Evolutionary conservation across 2,113 vertebrate species (phyloP).

Genomic region (Strix aluco): DNA sequence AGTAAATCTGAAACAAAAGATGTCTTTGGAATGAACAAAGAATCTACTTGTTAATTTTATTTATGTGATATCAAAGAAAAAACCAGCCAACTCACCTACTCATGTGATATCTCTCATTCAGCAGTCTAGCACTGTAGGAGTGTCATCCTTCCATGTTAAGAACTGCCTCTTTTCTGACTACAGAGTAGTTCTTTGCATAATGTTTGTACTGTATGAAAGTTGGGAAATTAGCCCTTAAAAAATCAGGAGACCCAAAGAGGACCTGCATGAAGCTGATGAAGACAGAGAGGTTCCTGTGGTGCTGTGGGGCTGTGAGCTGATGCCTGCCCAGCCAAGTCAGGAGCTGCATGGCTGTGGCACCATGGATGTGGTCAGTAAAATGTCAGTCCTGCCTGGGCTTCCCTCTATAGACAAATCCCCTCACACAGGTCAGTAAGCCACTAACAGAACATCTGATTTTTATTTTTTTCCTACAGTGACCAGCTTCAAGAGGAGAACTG

Average conservation of each 20-base stretch:
- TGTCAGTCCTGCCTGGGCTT: background rate
- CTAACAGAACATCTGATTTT: background rate
- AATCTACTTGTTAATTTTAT: conserved; percentile 19
- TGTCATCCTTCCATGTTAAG: background rate
- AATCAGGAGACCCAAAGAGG: background rate
- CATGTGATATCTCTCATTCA: background rate
- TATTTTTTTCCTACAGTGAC: background rate
- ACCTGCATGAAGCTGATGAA: background rate
- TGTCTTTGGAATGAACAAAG: background rate
- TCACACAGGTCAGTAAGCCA: background rate
- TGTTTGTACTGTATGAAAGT: background rate
- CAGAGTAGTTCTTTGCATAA: background rate
- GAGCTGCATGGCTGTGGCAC: accelerated
- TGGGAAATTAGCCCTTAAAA: background rate
- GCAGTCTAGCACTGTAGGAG: background rate
- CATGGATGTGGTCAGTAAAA: background rate
- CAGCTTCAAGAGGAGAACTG: background rate
- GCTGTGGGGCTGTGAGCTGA: background rate
- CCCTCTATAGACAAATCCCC: background rate
- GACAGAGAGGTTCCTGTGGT: background rate
- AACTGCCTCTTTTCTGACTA: background rate
- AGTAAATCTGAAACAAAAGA: conserved; percentile 44
- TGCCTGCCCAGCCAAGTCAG: background rate
- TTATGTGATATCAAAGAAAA: conserved; percentile 14
- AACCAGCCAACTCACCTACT: background rate